These are phyloP conservation scores for Hydropotes inermis DNA, from an alignment of 2,113 vertebrate genomes.

Conservation along the genomic window DNA sequence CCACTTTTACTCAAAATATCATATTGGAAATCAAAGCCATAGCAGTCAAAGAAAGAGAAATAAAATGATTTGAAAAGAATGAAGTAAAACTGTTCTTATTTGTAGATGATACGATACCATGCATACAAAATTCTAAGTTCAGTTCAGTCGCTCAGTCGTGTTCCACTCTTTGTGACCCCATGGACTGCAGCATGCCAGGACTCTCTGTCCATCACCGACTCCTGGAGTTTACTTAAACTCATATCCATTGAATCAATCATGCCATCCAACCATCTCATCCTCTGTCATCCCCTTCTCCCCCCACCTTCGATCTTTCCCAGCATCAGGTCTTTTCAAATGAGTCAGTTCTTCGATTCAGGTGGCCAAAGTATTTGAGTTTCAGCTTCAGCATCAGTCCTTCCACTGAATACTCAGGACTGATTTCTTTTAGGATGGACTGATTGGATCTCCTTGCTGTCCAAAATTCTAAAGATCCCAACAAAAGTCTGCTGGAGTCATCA, in stretches of 20 bases:
- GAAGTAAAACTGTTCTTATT: background rate
- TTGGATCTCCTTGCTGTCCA: background rate
- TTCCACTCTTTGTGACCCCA: too few species aligned
- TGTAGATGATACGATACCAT: background rate
- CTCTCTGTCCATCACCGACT: too few species aligned
- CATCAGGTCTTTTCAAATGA: background rate
- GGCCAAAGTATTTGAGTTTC: background rate
- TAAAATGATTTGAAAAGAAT: background rate
- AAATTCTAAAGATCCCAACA: background rate
- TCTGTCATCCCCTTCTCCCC: too few species aligned
- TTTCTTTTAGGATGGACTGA: background rate
- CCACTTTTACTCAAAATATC: background rate
- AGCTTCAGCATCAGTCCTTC: background rate
- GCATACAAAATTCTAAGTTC: background rate
- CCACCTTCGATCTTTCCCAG: too few species aligned
- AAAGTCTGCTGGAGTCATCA: background rate
- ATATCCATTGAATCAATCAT: too few species aligned
- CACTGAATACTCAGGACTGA: background rate
- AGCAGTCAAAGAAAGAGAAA: background rate
- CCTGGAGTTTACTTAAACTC: too few species aligned
- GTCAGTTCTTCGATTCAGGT: background rate
- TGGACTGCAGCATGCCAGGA: too few species aligned
- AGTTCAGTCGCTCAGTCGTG: background rate
- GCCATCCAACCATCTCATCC: too few species aligned
- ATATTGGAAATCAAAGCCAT: background rate